Base-by-base conservation (phyloP, 2,113 vertebrate species). In the Zosterops hypoxanthus region DNA sequence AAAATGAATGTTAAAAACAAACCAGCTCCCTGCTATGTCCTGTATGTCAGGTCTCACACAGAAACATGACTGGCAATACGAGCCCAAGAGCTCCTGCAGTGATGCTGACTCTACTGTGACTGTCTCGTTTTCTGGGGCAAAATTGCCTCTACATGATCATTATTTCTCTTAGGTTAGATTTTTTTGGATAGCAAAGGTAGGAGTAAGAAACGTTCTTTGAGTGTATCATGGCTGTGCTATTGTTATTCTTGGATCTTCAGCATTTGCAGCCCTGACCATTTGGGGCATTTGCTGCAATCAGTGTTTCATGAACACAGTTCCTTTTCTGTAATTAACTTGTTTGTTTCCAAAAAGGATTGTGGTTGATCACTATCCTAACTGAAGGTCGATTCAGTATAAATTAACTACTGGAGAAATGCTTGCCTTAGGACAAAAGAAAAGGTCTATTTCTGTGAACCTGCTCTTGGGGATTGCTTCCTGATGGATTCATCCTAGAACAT, bases 181-280 rank as follows among this genome's bases (percentile, higher is more conserved):
- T 88, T 61, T 89, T 86, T 60, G 33, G 23, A 46, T 8, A 2
- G 15, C 24, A 19, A 82, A 90, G 57, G 15, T 36, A 72, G 10
- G 26, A 79, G 6, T 56, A n/a, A 89, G 24, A 77, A 90, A 60
- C 63, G 33, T 11, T 60, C 13, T 71, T 52, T 61, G 18, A 6
- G 0, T 0, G 0, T 31, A n/a, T 60, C 14, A 9, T 12, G 19
- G 14, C 11, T 4, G 2, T 44, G 8, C 19, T 41, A 28, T 49
- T 55, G 28, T 55, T 86, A 41, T 60, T 73, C 73, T 79, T 34
- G 21, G 9, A 61, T 70, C 24, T 15, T 49, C 65, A 33, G 5
- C 23, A 33, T 78, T 73, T 91, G 29, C 53, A 80, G 25, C 28
- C 59, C 55, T 90, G 28, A 76, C 19, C 8, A 26, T 80, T 78